A percentile compares a stretch with the other conserved stretches of the same genome.
Conservation (phyloP, 2,113 vertebrate species). For the Dromas ardeola region DNA sequence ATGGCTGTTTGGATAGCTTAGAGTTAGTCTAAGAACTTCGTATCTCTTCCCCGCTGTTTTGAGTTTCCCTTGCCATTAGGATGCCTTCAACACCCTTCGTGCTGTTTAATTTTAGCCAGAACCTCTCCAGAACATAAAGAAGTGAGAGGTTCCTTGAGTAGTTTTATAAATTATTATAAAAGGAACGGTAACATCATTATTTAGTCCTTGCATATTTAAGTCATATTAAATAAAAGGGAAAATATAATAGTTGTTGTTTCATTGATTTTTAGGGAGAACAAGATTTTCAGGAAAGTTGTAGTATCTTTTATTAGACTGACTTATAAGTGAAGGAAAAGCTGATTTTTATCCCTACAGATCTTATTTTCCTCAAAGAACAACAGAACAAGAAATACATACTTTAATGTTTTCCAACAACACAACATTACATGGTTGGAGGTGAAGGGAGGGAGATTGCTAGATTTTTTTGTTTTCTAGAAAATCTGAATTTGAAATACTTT, state of each 20-base stretch:
- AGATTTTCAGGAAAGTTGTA: neutral
- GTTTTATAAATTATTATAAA: neutral
- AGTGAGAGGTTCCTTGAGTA: neutral
- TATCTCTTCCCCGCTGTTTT: neutral
- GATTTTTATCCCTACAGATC: neutral
- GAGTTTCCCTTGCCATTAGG: neutral
- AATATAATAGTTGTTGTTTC: neutral
- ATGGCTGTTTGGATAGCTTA: neutral
- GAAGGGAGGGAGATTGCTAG: neutral
- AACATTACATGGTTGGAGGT: neutral
- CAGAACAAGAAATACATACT: neutral
- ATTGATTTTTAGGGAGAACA: neutral
- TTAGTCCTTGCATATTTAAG: neutral
- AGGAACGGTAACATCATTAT: neutral
- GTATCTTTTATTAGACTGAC: neutral
- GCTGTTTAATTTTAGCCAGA: neutral
- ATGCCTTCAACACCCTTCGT: neutral
- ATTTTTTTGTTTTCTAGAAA: neutral
- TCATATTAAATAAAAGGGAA: neutral
- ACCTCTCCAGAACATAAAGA: neutral
- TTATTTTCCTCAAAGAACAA: neutral
- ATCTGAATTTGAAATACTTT: neutral
- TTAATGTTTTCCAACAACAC: neutral
- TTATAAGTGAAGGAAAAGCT: neutral
- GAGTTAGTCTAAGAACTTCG: rapidly evolving